A percentile compares a stretch with the other conserved stretches of the same genome.
Evolutionary conservation across 2,797 vertebrate species (phyloP).

Genomic region (Ataeniobius toweri): DNA sequence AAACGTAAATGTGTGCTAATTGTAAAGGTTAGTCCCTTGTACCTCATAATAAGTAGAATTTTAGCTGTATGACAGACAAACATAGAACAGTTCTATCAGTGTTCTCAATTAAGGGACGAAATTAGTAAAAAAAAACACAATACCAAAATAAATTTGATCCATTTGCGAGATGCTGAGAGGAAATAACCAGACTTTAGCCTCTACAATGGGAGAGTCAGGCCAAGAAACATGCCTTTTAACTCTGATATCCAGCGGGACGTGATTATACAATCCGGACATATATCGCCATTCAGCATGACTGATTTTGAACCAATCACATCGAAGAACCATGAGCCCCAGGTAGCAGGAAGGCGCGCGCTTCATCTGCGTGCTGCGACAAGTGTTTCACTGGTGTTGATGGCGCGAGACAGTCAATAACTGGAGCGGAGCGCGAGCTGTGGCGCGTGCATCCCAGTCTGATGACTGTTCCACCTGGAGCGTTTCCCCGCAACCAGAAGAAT

Average conservation of each 20-base stretch:
- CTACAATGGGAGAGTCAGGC: neutral
- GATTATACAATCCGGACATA: neutral
- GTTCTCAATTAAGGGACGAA: no score
- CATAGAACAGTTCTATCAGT: neutral
- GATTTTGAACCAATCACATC: neutral
- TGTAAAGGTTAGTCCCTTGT: neutral
- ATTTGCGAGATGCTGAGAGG: neutral
- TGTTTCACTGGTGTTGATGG: neutral
- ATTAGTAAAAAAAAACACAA: neutral
- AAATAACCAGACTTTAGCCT: neutral
- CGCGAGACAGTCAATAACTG: neutral
- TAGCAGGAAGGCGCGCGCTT: neutral
- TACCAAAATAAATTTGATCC: neutral
- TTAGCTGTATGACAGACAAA: neutral
- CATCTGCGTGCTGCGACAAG: constrained; percentile 1
- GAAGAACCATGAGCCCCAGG: neutral
- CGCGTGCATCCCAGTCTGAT: neutral
- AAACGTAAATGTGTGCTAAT: neutral
- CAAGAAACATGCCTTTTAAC: neutral
- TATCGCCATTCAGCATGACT: neutral
- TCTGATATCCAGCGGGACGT: neutral
- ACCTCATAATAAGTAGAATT: neutral
- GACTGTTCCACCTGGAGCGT: neutral
- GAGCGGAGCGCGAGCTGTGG: neutral
- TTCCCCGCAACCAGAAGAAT: neutral